phyloP scores from a whole-genome alignment of 1,140 invertebrate species.

The Zaprionus africanus region DNA sequence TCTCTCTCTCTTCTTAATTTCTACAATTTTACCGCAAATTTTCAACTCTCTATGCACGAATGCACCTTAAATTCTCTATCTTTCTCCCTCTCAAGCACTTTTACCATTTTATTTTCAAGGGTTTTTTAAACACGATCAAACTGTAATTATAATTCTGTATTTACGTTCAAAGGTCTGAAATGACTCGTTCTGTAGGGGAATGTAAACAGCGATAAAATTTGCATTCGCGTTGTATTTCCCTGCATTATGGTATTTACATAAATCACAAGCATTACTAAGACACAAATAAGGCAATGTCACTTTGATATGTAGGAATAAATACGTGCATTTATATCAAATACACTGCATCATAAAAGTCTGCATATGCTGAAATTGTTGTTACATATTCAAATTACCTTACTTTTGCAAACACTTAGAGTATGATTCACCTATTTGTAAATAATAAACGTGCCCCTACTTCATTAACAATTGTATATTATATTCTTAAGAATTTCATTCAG shows the following conservation, averaged over 20 bases:
- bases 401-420: background rate
- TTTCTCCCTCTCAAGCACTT: conserved; percentile 5
- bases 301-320: conserved; percentile 17
- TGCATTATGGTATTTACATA: conserved; percentile 31
- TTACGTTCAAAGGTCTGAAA: background rate
- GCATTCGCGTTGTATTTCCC: conserved; percentile 13
- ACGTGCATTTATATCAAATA: background rate
- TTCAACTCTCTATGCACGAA: background rate
- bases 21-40: conserved; percentile 14
- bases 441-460: background rate
- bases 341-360: background rate
- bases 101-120: background rate
- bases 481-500: background rate
- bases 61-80: conserved; percentile 10
- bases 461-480: background rate
- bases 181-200: background rate
- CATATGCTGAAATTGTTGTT: background rate
- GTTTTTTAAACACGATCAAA: background rate
- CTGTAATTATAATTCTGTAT: background rate
- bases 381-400: background rate
- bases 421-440: background rate
- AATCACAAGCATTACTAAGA: conserved; percentile 30
- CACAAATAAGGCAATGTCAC: background rate
- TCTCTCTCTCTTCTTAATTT: background rate
- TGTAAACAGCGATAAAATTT: background rate